phyloP scores from a whole-genome alignment of 2,888 invertebrate genomes.

The Augochlorella aurata region DNA sequence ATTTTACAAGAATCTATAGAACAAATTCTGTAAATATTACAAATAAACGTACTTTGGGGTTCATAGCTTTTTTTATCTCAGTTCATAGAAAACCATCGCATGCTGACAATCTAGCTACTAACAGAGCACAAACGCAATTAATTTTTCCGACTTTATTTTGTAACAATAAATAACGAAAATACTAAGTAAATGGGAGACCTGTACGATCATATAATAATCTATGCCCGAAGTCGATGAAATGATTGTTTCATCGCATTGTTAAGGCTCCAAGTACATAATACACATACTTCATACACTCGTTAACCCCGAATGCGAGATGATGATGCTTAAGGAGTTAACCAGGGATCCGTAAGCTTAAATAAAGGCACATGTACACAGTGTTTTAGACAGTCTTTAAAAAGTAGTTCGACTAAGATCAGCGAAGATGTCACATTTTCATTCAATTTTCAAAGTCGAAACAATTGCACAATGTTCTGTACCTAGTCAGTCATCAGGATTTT shows the following conservation, averaged over 20 bases:
- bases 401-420: constrained; percentile 18
- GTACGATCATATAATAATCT: constrained; percentile 49
- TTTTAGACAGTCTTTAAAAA: constrained; percentile 47
- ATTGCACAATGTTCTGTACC: constrained; percentile 32
- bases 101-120: not conserved
- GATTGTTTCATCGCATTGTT: constrained; percentile 26
- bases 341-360: constrained; percentile 24
- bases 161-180: constrained; percentile 75
- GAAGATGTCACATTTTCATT: constrained; percentile 14
- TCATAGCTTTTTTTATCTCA: not conserved
- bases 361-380: constrained; percentile 51
- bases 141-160: constrained; percentile 58
- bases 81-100: not conserved
- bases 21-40: constrained; percentile 9
- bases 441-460: constrained; percentile 40
- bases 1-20: not conserved
- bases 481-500: not conserved
- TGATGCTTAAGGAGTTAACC: constrained; percentile 23
- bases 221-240: constrained; percentile 43
- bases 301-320: constrained; percentile 7
- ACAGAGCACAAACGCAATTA: constrained; percentile 3
- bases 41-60: constrained; percentile 4
- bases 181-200: constrained; percentile 58
- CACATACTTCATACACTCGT: constrained; percentile 28
- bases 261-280: constrained; percentile 50